phyloP scores from a whole-genome alignment of 2,888 invertebrate genomes.

The Myathropa florea region DNA sequence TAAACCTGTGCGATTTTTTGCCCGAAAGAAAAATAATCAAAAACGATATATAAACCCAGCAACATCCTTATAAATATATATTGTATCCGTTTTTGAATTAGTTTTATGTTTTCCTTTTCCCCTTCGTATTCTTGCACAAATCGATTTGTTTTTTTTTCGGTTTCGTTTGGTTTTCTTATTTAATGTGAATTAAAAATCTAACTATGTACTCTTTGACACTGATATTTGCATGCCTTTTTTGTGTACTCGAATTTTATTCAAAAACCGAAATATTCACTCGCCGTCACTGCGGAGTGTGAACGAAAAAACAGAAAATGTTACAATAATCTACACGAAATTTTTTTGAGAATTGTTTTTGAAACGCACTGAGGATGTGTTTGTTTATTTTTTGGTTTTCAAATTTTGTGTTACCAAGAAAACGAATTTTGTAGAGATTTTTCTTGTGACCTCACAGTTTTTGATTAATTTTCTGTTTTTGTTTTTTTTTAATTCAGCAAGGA shows the following conservation, averaged over 20 bases:
- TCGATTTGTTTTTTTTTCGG: neutral
- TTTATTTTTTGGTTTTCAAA: slow-evolving; percentile 6
- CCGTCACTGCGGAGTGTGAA: slow-evolving; percentile 32
- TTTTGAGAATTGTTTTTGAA: slow-evolving; percentile 62
- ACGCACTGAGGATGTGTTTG: slow-evolving; percentile 51
- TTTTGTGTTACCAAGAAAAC: slow-evolving; percentile 26
- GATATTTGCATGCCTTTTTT: slow-evolving; percentile 57
- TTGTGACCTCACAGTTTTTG: neutral
- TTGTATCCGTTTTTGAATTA: slow-evolving; percentile 25
- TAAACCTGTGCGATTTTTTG: slow-evolving; percentile 61
- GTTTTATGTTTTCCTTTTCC: neutral
- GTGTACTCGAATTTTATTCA: slow-evolving; percentile 23
- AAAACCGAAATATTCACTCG: slow-evolving; percentile 21
- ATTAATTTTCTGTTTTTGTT: too few relatives aligned
- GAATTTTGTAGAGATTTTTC: slow-evolving; percentile 36
- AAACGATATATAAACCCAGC: neutral
- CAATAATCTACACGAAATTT: slow-evolving; percentile 24
- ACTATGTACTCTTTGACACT: slow-evolving; percentile 34
- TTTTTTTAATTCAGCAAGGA: slow-evolving; percentile 29
- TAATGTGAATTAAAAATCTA: slow-evolving; percentile 28
- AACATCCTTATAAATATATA: slow-evolving; percentile 15
- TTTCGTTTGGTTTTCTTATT: slow-evolving; percentile 21
- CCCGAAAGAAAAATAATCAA: slow-evolving; percentile 37
- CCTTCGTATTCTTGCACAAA: slow-evolving; percentile 12
- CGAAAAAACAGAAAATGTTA: slow-evolving; percentile 68